Evolutionary conservation across 2,113 vertebrate species (phyloP).

Genomic region (Alethe diademata): DNA sequence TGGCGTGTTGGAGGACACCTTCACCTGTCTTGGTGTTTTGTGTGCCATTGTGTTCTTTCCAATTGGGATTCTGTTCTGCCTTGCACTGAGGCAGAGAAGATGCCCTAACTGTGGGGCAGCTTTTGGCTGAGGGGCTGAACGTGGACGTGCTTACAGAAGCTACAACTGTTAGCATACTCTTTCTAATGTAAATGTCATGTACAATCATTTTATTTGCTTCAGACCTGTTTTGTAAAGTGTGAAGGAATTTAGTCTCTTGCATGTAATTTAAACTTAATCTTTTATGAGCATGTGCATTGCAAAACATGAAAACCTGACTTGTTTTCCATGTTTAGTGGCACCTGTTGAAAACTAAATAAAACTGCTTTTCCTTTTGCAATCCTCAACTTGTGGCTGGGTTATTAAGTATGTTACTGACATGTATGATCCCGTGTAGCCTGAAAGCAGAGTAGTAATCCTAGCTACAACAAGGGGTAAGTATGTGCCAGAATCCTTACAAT

Average conservation of each 20-base stretch:
- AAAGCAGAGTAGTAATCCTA: not conserved
- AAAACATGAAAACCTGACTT: constrained; percentile 21
- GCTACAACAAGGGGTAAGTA: not conserved
- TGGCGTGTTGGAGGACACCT: constrained; percentile 95
- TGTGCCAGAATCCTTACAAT: not conserved
- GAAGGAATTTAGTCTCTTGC: constrained; percentile 48
- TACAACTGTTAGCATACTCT: constrained; percentile 60
- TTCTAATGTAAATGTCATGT: constrained; percentile 82
- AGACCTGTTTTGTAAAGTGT: constrained; percentile 76
- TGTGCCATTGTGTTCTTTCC: constrained; percentile 97
- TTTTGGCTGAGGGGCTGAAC: constrained; percentile 85
- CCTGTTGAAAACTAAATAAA: constrained; percentile 70
- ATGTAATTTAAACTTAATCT: constrained; percentile 57
- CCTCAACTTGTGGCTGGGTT: constrained; percentile 62
- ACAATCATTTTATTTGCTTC: constrained; percentile 77
- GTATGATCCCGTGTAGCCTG: not conserved
- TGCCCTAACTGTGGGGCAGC: constrained; percentile 97
- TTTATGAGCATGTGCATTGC: constrained; percentile 46
- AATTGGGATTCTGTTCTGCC: constrained; percentile 95
- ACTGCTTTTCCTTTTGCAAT: constrained; percentile 75
- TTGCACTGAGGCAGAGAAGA: constrained; percentile 92
- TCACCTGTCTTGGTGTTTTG: constrained; percentile 94
- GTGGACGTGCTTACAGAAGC: constrained; percentile 24
- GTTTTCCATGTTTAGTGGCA: constrained; percentile 61
- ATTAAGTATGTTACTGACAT: not conserved